Evolutionary conservation across 2,888 invertebrate genomes (phyloP).

Genomic region (Amphipoea oculea): DNA sequence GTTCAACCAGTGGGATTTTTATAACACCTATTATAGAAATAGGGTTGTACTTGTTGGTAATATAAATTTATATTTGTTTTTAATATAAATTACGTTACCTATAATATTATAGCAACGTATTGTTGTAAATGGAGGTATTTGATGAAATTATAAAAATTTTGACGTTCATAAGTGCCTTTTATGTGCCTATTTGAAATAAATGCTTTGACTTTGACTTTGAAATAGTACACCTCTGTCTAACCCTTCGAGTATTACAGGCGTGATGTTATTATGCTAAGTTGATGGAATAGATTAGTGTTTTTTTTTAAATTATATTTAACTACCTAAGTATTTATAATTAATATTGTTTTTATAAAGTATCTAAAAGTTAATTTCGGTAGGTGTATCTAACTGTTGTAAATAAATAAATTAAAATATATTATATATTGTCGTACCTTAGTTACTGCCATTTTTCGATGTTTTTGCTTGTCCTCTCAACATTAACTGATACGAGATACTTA

Average conservation of each 20-base stretch:
- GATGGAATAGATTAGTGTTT: background rate
- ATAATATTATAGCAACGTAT: background rate
- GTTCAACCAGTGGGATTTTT: background rate
- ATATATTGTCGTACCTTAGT: conserved; percentile 48
- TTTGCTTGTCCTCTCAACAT: conserved; percentile 29
- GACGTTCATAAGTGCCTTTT: too few relatives aligned
- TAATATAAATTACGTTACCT: background rate
- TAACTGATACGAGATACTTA: conserved; percentile 41
- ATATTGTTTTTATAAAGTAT: background rate
- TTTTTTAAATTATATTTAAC: background rate
- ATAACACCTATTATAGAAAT: background rate
- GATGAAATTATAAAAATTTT: too few relatives aligned
- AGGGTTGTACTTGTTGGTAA: background rate
- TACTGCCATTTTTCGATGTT: conserved; percentile 52
- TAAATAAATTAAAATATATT: background rate
- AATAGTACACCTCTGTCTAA: background rate
- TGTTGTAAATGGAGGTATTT: background rate
- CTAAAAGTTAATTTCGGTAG: background rate
- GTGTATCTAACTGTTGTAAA: background rate
- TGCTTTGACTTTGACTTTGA: too few relatives aligned
- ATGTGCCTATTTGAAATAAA: too few relatives aligned
- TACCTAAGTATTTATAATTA: background rate
- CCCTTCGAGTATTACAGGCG: background rate
- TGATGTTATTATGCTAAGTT: background rate
- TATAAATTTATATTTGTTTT: too few relatives aligned